These are phyloP conservation scores for Drosophila differens DNA, from an alignment of 2,888 invertebrate genomes.

Conservation along the genomic window DNA sequence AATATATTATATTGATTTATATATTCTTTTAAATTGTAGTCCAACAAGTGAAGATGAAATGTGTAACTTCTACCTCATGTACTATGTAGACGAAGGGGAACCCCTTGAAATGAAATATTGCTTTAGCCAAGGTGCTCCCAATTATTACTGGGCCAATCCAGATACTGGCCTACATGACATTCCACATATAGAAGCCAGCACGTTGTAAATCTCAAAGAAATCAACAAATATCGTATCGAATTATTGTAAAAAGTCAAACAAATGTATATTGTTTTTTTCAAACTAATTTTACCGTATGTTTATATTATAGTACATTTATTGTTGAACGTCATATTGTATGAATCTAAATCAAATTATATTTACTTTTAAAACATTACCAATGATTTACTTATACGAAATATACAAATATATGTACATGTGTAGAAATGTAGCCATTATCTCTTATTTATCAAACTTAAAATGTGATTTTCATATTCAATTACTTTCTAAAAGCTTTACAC, in stretches of 20 bases:
- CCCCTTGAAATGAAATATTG: conserved; percentile 93
- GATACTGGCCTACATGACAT: conserved; percentile 90
- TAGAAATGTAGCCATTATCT: neutral
- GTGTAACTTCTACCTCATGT: conserved; percentile 98
- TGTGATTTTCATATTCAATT: neutral
- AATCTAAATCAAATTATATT: conserved; percentile 48
- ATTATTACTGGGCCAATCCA: conserved; percentile 91
- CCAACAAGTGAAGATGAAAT: conserved; percentile 95
- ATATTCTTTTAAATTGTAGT: conserved; percentile 85
- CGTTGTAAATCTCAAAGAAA: conserved; percentile 75
- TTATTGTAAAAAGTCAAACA: conserved; percentile 55
- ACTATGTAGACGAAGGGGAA: conserved; percentile 92
- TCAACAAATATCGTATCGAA: conserved; percentile 18
- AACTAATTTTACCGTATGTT: conserved; percentile 54
- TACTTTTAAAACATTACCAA: conserved; percentile 54
- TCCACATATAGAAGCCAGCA: conserved; percentile 90
- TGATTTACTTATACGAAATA: conserved; percentile 45
- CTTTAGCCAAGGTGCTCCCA: conserved; percentile 93
- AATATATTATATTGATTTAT: neutral
- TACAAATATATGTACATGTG: conserved; percentile 15
- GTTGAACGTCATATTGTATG: conserved; percentile 75
- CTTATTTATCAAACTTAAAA: conserved; percentile 3
- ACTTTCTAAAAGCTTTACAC: neutral
- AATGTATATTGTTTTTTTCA: conserved; percentile 72
- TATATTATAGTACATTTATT: conserved; percentile 46